These are phyloP conservation scores for Rhinichthys osculus DNA, from an alignment of 2,797 vertebrate genomes.

Conservation along the genomic window DNA sequence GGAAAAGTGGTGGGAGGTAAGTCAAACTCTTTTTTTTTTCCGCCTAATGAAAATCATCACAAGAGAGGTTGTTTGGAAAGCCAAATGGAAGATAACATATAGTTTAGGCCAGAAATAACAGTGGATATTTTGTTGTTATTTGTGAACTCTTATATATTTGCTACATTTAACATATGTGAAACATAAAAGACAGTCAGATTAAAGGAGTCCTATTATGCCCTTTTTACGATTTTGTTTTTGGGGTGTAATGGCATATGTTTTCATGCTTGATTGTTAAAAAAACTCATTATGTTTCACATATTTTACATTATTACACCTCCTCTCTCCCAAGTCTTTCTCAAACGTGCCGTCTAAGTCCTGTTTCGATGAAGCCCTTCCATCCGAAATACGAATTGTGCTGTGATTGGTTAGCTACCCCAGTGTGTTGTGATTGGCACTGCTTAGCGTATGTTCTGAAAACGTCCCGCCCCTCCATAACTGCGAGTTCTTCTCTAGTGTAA, in stretches of 20 bases:
- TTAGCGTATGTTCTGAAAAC: neutral
- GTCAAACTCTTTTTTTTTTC: slow-evolving; percentile 45
- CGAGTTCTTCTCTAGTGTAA: too few relatives aligned
- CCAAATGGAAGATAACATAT: slow-evolving; percentile 36
- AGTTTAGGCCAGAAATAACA: slow-evolving; percentile 13
- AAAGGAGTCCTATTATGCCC: too few relatives aligned
- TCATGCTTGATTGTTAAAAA: neutral
- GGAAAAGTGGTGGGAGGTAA: slow-evolving; percentile 61
- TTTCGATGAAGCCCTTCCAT: neutral
- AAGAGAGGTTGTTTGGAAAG: slow-evolving; percentile 55
- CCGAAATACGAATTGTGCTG: neutral
- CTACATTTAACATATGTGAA: too few relatives aligned
- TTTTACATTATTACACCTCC: neutral
- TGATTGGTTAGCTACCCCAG: neutral
- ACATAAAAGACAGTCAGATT: neutral
- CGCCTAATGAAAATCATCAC: slow-evolving; percentile 60
- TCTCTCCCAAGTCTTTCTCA: neutral
- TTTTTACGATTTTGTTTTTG: too few relatives aligned
- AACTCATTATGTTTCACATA: neutral
- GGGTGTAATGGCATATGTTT: too few relatives aligned
- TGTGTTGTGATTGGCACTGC: neutral
- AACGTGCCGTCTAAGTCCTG: neutral
- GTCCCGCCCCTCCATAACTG: too few relatives aligned
- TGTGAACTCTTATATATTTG: neutral
- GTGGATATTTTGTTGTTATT: neutral